A percentile compares a stretch with the other conserved stretches of the same genome.
phyloP scores from a whole-genome alignment of 2,113 vertebrate species.

The Salvelinus sp. region DNA sequence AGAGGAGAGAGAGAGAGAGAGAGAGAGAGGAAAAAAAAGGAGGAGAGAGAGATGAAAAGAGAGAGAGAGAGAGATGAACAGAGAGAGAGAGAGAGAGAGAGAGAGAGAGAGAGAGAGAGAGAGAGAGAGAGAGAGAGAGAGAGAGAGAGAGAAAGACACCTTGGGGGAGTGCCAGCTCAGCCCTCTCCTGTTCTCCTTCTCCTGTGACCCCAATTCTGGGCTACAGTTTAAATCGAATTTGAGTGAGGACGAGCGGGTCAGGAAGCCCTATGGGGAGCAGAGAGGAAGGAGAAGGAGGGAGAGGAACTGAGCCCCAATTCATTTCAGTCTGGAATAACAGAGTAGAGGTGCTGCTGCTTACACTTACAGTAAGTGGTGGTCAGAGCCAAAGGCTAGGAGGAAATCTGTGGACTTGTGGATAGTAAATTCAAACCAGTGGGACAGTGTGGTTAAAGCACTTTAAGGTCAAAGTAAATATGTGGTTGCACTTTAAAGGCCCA shows the following conservation, averaged over 20 bases:
- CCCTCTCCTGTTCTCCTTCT: neutral
- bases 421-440: too few species aligned
- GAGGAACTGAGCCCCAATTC: neutral
- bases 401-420: too few species aligned
- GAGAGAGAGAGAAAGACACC: neutral
- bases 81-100: neutral
- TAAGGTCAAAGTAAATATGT: too few species aligned
- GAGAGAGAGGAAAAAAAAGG: neutral
- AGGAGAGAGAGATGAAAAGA: neutral
- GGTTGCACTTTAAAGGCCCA: too few species aligned
- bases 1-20: neutral
- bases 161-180: neutral
- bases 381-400: too few species aligned
- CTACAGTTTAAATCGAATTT: constrained; percentile 1
- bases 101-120: neutral
- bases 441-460: too few species aligned
- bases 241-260: neutral
- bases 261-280: neutral
- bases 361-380: too few species aligned
- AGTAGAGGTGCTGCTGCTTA: too few species aligned
- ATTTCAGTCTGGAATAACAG: too few species aligned
- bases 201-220: constrained; percentile 15
- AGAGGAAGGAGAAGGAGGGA: neutral
- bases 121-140: neutral
- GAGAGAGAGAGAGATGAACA: neutral